Evolutionary conservation across 2,888 invertebrate species (phyloP), one percentile per base, ranked within the genome.

Genomic region (Euproctis similis): DNA sequence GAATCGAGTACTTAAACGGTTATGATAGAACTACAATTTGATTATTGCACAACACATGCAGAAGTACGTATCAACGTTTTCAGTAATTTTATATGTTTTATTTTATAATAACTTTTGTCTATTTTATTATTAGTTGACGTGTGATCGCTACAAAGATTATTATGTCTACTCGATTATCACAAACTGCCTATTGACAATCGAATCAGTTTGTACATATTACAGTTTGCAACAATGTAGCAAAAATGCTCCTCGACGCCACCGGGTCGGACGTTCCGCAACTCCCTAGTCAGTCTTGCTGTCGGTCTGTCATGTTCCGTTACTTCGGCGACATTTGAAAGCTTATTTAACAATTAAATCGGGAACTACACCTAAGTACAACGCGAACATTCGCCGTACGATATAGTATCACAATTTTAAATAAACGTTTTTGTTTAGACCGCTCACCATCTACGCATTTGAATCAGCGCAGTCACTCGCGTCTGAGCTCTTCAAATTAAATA

Each of bases 1-100:
- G 72, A 73, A 73, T 67, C 45, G 34, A 32, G 51, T 53, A 53
- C 58, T 70, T 74, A 76, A 49, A 51, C 52, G 54, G 58, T 64
- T 65, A 66, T 44, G 55, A 59, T 65, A 62, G 57, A 13, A 42
- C 75, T 81, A 81, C 63, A 36, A 42, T 61, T 72, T 45, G 59
- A 71, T 77, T 81, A 82, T 80, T 81, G 78, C 80, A 82, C 78
- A 77, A 77, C 81, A 74, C 78, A 72, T 70, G 73, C 73, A 66
- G 67, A 67, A 66, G 73, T 82, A 80, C 77, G 78, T 77, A 82
- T 82, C 58, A 59, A 64, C 57, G 71, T 72, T 74, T 51, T 52
- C 46, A 51, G 55, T 51, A 31, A 42, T 46, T 50, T 50, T 48
- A 38, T 32, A 13, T 45, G 39, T 35, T 23, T 45, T 42, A 35